Evolutionary conservation across 1,140 invertebrate genomes (phyloP).

Genomic region (Ptiloglossa arizonensis): DNA sequence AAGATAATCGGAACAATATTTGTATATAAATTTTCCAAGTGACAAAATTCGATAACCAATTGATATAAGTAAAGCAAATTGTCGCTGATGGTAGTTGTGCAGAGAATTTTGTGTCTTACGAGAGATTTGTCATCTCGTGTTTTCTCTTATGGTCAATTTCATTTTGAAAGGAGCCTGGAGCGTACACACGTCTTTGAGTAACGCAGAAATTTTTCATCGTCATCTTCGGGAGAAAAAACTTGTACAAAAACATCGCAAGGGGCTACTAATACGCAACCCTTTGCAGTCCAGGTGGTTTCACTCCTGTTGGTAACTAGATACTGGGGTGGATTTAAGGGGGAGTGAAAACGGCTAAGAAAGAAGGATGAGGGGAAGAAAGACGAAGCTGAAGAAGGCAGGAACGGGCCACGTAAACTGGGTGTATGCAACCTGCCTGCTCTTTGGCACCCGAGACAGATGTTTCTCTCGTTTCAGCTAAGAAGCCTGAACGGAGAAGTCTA

Average conservation of each 20-base stretch:
- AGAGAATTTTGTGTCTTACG: too few relatives aligned
- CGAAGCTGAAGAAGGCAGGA: constrained; percentile 42
- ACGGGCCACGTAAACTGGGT: constrained; percentile 47
- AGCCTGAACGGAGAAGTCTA: constrained; percentile 39
- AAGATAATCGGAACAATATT: too few relatives aligned
- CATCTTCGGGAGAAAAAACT: not conserved
- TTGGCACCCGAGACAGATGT: constrained; percentile 72
- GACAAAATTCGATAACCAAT: too few relatives aligned
- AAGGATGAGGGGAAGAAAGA: constrained; percentile 9
- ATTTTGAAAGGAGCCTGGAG: too few relatives aligned
- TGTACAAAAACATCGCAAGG: not conserved
- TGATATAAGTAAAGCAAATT: too few relatives aligned
- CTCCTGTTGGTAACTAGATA: constrained; percentile 61
- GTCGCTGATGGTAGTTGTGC: too few relatives aligned
- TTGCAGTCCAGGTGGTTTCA: constrained; percentile 62
- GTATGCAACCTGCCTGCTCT: constrained; percentile 68
- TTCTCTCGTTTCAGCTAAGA: constrained; percentile 48
- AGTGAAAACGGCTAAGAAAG: constrained; percentile 23
- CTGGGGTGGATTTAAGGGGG: constrained; percentile 38
- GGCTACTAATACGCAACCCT: constrained; percentile 47
- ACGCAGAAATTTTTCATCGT: constrained; percentile 1
- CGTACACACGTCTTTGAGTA: not conserved
- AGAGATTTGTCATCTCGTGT: too few relatives aligned
- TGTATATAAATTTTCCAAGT: too few relatives aligned
- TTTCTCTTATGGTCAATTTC: too few relatives aligned